A percentile compares a stretch with the other conserved stretches of the same genome.
phyloP scores from a whole-genome alignment of 1,140 invertebrate genomes.

The Ostrea denselamellosa region DNA sequence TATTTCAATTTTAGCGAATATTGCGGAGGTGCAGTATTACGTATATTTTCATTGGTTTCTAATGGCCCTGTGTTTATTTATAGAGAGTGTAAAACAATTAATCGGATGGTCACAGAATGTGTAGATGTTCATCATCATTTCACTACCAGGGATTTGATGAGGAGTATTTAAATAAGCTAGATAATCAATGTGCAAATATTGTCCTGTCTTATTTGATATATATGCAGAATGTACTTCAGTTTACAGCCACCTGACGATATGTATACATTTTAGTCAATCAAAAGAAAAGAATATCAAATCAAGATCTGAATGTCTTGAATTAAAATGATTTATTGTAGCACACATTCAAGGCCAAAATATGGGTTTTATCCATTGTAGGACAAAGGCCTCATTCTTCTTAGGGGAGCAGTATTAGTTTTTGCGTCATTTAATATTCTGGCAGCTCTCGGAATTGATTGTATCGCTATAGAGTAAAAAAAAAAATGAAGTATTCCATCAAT shows the following conservation, averaged over 20 bases:
- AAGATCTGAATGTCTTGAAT: not conserved
- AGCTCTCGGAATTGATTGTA: constrained; percentile 18
- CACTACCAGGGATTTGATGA: too few species aligned
- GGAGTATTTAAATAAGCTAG: not conserved
- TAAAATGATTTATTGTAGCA: constrained; percentile 25
- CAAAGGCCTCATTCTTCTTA: constrained; percentile 3
- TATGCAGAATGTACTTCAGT: not conserved
- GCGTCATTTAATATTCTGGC: constrained; percentile 29
- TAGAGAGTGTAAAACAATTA: too few species aligned
- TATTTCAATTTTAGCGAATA: too few species aligned
- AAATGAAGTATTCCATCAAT: not conserved
- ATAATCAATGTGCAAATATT: not conserved
- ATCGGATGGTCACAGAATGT: too few species aligned
- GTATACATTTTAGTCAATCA: not conserved
- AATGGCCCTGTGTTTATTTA: too few species aligned
- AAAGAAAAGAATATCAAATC: not conserved
- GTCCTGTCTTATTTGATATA: not conserved
- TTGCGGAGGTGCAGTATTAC: too few species aligned
- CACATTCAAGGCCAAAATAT: not conserved
- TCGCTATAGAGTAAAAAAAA: constrained; percentile 18
- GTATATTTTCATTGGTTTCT: too few species aligned
- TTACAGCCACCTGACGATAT: not conserved
- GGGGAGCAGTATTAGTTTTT: not conserved
- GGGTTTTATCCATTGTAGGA: not conserved
- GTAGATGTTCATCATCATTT: too few species aligned